Base-by-base conservation (phyloP, 2,113 vertebrate genomes). In the Carassius auratus region DNA sequence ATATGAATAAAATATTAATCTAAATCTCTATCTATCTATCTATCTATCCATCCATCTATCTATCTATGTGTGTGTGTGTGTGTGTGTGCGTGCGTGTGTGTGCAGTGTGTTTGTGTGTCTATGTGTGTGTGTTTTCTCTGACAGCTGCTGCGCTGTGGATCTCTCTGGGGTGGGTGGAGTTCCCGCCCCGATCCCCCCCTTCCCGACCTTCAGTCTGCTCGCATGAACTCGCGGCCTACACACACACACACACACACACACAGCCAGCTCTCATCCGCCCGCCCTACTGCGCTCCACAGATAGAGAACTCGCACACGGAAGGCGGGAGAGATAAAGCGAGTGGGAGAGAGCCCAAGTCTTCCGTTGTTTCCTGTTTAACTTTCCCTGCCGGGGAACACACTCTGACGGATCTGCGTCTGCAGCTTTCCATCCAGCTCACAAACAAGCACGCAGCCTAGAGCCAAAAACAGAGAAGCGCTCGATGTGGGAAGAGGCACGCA, bases 121-220 rank as follows among this genome's bases (percentile, higher is more conserved):
- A 30, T 66, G 78, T 62, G 73, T 62, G 30, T 83, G 71, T 48
- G 84, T 84, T 86, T 78, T 78, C 66, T 85, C 79, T 85, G 90
- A 91, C 90, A 87, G 89, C 89, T 90, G 90, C 89, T 88, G 68
- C 74, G 77, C 85, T 85, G 66, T 81, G 84, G 81, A 87, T 79
- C 68, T 89, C 89, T 87, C 85, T 30, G 89, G 88, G 89, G 88
- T 88, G 88, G 90, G 89, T 88, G 85, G 88, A 89, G 86, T 83
- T 83, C 87, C 88, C 83, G 71, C 73, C 33, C 80, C 12, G 57
- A n/a, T 80, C 52, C 45, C 30, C 62, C 21, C 30, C 42, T 17
- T 15, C 59, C 74, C 59, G 57, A 84, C 71, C 86, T 80, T 85
- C 66, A 79, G 76, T 79, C 80, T 38, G 69, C 86, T 86, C 85